Evolutionary conservation across 1,140 invertebrate genomes (phyloP).

Genomic region (Orussus abietinus): DNA sequence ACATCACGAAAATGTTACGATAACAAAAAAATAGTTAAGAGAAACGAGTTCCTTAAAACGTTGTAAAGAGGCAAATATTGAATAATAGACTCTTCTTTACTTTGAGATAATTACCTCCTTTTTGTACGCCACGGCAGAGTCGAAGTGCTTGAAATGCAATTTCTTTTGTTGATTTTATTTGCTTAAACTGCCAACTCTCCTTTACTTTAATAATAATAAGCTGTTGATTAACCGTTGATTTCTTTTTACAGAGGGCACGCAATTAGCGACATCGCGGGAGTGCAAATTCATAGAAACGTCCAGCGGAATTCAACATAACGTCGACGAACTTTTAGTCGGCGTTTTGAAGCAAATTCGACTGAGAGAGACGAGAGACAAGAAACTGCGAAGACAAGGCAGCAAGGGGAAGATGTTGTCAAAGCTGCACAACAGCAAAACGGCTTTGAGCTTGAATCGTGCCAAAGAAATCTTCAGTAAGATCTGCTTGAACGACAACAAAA

Average conservation of each 20-base stretch:
- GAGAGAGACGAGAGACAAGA: slow-evolving; percentile 67
- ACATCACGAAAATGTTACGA: too few species aligned
- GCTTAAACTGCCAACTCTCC: too few species aligned
- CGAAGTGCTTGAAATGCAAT: neutral
- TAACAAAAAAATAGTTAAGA: too few species aligned
- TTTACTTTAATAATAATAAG: too few species aligned
- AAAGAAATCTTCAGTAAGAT: slow-evolving; percentile 80
- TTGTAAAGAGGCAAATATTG: too few species aligned
- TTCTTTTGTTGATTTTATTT: slow-evolving; percentile 1
- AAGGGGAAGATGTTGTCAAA: slow-evolving; percentile 57
- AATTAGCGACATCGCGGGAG: slow-evolving; percentile 76
- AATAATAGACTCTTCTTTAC: too few species aligned
- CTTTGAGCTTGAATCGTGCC: slow-evolving; percentile 70
- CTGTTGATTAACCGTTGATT: too few species aligned
- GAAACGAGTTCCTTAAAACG: too few species aligned
- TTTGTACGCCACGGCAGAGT: too few species aligned
- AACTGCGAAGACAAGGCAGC: slow-evolving; percentile 52
- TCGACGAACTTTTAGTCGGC: slow-evolving; percentile 85
- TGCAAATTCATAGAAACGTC: slow-evolving; percentile 93
- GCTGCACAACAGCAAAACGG: slow-evolving; percentile 63
- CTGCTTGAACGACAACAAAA: slow-evolving; percentile 81
- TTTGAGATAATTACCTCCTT: too few species aligned
- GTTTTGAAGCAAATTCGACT: slow-evolving; percentile 80
- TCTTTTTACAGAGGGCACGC: slow-evolving; percentile 82
- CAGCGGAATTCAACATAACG: slow-evolving; percentile 86